phyloP scores from a whole-genome alignment of 37 sponge, comb jelly and placozoan genomes.

The Bolinopsis microptera region DNA sequence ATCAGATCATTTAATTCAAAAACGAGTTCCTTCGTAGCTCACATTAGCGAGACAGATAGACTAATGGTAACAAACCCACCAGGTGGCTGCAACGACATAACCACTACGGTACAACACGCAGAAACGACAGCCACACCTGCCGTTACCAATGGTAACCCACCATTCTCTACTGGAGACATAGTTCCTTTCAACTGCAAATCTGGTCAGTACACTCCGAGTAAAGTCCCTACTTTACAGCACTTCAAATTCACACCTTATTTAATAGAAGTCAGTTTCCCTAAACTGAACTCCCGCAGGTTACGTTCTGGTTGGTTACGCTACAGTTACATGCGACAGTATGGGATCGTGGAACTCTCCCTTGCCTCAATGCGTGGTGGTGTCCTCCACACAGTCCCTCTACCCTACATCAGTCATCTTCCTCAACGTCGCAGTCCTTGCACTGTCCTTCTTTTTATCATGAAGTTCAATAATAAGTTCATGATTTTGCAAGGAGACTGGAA shows the following conservation, averaged over 20 bases:
- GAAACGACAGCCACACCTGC: background rate
- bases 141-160: background rate
- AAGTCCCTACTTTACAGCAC: too few species aligned
- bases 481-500: too few species aligned
- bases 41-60: too few species aligned
- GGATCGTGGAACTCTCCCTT: background rate
- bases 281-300: constrained; percentile 27
- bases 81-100: constrained; percentile 26
- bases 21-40: too few species aligned
- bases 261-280: too few species aligned
- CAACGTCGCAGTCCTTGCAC: background rate
- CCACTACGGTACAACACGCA: background rate
- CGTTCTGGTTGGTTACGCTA: constrained; percentile 25
- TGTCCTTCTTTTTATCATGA: background rate
- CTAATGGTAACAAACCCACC: too few species aligned
- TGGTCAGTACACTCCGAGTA: too few species aligned
- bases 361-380: constrained; percentile 30
- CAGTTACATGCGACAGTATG: constrained; percentile 29
- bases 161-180: background rate
- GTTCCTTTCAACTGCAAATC: constrained; percentile 27
- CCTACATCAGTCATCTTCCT: background rate
- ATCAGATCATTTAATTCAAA: too few species aligned
- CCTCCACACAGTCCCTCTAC: background rate
- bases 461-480: too few species aligned
- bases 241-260: too few species aligned